Base-by-base conservation (phyloP, 2,888 invertebrate species). In the Choreutis nemorana region DNA sequence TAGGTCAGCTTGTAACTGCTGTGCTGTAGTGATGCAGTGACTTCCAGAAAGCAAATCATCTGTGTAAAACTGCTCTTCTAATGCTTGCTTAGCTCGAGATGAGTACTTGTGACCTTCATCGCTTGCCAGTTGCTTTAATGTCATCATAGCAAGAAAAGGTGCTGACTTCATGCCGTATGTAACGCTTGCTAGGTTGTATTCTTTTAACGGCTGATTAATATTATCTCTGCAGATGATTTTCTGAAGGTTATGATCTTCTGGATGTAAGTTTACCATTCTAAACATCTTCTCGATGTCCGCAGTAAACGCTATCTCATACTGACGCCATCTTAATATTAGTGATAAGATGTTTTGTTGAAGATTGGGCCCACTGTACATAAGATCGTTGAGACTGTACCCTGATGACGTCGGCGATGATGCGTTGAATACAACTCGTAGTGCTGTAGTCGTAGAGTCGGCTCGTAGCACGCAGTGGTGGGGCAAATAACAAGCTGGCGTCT, bases 231-330 rank as follows among this genome's bases (percentile, higher is more conserved):
- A n/a, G n/a, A n/a, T n/a, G n/a, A n/a, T n/a, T n/a, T n/a, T n/a
- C n/a, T 26, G 27, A 1, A 14, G 21, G 12, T 15, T 6, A 13
- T 34, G 34, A 26, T 40, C 35, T 23, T 29, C 14, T 21, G 21
- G 14, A 20, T 34, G 14, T 1, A 31, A 15, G 12, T 18, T 18
- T 10, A 40, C 35, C 14, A 30, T 30, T 4, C 40, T 14, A 22
- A 31, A 38, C 31, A 35, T 38, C 23, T 36, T 38, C 24, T 40
- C 34, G 4, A 40, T 33, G 23, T 40, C 36, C 1, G 36, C 37
- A 5, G 25, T 33, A 10, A 31, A 34, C 1, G 30, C 40, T 3
- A 29, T 12, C 4, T 30, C 11, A 23, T 36, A 39, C 13, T 32
- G 34, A 11, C 38, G 24, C 34, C 36, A 41, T 15, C 16, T 26